A percentile compares a stretch with the other conserved stretches of the same genome.
Conservation (phyloP, 2,113 vertebrate genomes). For the Pogona vitticeps region DNA sequence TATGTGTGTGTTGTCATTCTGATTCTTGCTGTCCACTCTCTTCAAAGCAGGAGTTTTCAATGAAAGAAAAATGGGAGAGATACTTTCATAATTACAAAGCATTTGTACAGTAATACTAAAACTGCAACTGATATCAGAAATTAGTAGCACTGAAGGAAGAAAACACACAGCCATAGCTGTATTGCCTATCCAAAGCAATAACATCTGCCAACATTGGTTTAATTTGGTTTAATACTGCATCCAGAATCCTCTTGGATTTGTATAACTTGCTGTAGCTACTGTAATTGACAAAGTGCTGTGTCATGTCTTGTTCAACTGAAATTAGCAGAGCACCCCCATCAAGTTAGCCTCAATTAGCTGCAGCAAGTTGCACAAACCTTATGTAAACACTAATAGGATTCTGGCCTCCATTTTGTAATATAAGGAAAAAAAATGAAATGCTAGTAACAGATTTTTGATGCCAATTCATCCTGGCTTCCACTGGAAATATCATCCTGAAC, state of each 20-base stretch:
- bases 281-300: too few relatives aligned
- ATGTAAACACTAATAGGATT: too few relatives aligned
- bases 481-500: not conserved
- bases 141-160: conserved; percentile 8
- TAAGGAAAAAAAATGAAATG: conserved; percentile 1
- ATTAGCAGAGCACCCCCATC: too few relatives aligned
- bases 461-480: not conserved
- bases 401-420: not conserved
- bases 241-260: not conserved
- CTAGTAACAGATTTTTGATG: conserved; percentile 9
- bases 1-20: too few relatives aligned
- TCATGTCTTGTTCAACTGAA: too few relatives aligned
- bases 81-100: not conserved
- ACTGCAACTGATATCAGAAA: conserved; percentile 3
- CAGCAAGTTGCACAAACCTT: too few relatives aligned
- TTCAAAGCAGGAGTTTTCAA: too few relatives aligned
- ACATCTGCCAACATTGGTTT: conserved; percentile 14
- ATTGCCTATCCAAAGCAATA: conserved; percentile 12
- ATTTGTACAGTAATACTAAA: not conserved
- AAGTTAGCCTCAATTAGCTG: too few relatives aligned
- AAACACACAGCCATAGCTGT: not conserved
- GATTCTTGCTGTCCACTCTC: too few relatives aligned
- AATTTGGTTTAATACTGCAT: not conserved
- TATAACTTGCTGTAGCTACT: too few relatives aligned
- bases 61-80: not conserved